Evolutionary conservation across 2,113 vertebrate genomes (phyloP), one percentile per base, ranked within the genome.

Genomic region (Muntiacus muntjak): DNA sequence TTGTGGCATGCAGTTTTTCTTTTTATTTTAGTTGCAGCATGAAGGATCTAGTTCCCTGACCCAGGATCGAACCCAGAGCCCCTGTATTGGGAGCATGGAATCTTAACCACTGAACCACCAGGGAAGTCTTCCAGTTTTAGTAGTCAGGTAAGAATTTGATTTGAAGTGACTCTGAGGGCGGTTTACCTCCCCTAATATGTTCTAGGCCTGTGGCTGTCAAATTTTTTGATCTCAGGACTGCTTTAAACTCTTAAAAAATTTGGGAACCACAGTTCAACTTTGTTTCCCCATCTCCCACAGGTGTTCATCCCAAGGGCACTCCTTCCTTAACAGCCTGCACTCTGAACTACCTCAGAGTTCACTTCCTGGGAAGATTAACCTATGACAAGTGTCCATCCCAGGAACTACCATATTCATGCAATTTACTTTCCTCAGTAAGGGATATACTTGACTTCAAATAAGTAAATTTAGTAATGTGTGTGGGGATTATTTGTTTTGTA

Each of bases 401-500:
- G 57, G 67, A 8, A 28, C 81, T 84, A 16, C 74, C 14, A 40
- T 33, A 83, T 62, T 87, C 33, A 76, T 82, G 78, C 74, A 58
- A 89, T 82, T 87, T 74, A 30, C 16, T 93, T 87, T 97, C 43
- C 40, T 89, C 60, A 86, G 54, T 12, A 71, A 40, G 33, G 76
- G 26, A 60, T 47, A 54, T 21, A 94, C 58, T 95, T 82, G 52
- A 93, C 52, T 88, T 93, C 89, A 81, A 93, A 96, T 52, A 85
- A 96, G 71, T 45, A 47, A 95, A 50, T 91, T 54, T 55, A 76
- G 25, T n/a, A 82, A 93, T 54, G 60, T 11, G 55, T 6, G 2
- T 86, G 19, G 12, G 4, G n/a, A 58, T 64, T 62, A 43, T 86
- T 50, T 25, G 45, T 88, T 94, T 92, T 85, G 28, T 87, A 60